These are phyloP conservation scores for Cossypha polioptera DNA, from an alignment of 2,797 vertebrate species.

Conservation along the genomic window DNA sequence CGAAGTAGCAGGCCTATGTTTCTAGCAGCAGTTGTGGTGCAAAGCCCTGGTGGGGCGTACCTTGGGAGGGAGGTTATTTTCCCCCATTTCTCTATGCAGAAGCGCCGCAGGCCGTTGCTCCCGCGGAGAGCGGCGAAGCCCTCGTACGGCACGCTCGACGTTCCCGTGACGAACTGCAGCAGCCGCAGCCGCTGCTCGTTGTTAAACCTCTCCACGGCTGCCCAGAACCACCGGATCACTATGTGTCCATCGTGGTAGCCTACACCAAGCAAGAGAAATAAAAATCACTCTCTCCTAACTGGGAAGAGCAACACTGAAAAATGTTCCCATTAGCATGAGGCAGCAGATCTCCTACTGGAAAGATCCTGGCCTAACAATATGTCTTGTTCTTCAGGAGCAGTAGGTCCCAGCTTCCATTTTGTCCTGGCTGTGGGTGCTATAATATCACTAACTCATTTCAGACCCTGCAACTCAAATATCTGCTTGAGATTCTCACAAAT, in stretches of 20 bases:
- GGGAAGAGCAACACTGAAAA: neutral
- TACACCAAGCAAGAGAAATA: constrained; percentile 46
- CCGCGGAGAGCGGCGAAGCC: constrained; percentile 92
- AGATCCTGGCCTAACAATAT: neutral
- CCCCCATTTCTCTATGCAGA: constrained; percentile 99
- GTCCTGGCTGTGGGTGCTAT: neutral
- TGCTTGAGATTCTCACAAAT: neutral
- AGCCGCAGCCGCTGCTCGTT: constrained; percentile 93
- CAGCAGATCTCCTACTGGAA: neutral
- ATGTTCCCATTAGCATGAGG: neutral
- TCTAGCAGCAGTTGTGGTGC: neutral
- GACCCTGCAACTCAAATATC: neutral
- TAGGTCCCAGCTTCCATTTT: neutral
- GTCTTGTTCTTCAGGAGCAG: neutral
- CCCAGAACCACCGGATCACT: constrained; percentile 98
- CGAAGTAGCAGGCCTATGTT: neutral
- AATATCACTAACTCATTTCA: neutral
- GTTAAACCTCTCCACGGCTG: constrained; percentile 93
- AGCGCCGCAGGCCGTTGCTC: constrained; percentile 92
- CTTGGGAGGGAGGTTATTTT: constrained; percentile 95
- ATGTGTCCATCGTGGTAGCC: constrained; percentile 97
- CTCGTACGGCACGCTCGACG: constrained; percentile 94
- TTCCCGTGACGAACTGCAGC: constrained; percentile 95
- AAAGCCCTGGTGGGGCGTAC: constrained; percentile 67
- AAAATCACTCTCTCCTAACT: neutral